Base-by-base conservation (phyloP, 2,888 invertebrate species). In the Eupithecia abbreviata region DNA sequence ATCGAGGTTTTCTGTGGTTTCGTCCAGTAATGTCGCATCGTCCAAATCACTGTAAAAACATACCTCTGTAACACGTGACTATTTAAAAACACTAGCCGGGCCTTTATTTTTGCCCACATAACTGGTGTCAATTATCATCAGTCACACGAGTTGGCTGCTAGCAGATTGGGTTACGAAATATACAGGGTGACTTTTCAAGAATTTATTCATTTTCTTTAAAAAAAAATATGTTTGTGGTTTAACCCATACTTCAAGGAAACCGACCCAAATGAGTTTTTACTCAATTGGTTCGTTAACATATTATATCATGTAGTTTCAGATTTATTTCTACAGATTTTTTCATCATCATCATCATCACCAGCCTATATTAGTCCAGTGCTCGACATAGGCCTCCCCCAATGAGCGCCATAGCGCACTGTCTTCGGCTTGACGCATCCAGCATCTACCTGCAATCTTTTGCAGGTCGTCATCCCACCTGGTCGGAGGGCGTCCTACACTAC, bases 1-100 rank as follows among this genome's bases (percentile, higher is more conserved):
- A 89, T 98, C 98, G 80, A 97, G 95, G 89, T 98, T 97, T 87
- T 98, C 98, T 79, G 98, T 97, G 83, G 97, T 97, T 87, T 98
- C 98, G 81, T 98, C 98, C 69, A 98, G 95, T 10, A 97, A 96
- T 15, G 97, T 97, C 83, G 97, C 97, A 83, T 99, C 99, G 82
- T 99, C 99, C 86, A 99, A 94, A 90, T 99, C 98, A 88, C 99
- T 98, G 94, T 45, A 90, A 89, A 83, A 78, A 62, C 30, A 62
- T 10, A 30, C 30, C 30, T 62, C 62, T 30, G 4, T 30, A 62
- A 30, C 30, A 62, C 30, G 62, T 4, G 18, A 10, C 18, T 62
- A 62, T 62, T 62, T 62, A 30, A 58, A 18, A 58, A 58, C 18
- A 18, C 58, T 9, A 58, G 58, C 18, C n/a, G 55, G 3, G n/a